Conservation (phyloP, 2,797 vertebrate species). For the Crenuchus spilurus region DNA sequence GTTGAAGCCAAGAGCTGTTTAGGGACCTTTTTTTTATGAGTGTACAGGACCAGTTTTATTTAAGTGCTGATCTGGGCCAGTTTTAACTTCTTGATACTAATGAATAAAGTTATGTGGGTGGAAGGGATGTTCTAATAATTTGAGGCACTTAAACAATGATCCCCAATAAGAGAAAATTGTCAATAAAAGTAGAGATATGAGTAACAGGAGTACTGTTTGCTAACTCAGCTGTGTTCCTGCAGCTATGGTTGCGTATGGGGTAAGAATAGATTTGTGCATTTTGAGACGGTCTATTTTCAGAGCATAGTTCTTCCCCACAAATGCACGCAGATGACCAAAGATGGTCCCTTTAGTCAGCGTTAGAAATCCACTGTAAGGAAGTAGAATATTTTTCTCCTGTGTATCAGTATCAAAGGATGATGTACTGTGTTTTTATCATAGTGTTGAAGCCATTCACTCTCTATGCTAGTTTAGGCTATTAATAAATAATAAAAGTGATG, state of each 20-base stretch:
- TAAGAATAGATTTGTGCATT: slow-evolving; percentile 36
- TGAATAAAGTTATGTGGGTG: background rate
- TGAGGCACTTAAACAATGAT: background rate
- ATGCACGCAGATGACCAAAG: slow-evolving; percentile 56
- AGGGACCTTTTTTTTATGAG: no score
- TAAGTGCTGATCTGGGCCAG: background rate
- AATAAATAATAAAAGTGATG: no score
- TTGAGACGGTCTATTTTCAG: slow-evolving; percentile 59
- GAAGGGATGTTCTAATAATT: background rate
- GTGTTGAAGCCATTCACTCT: no score
- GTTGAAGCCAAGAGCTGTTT: no score
- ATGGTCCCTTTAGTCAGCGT: slow-evolving; percentile 54
- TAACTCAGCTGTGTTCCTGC: background rate
- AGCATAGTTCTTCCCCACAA: slow-evolving; percentile 39
- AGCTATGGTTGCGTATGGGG: background rate
- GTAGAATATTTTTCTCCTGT: no score
- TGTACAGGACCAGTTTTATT: background rate
- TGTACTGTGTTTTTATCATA: no score
- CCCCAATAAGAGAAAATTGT: background rate
- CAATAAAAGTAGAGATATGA: background rate
- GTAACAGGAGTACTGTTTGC: background rate
- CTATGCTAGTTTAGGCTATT: no score
- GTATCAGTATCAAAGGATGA: no score
- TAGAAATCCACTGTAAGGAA: slow-evolving; percentile 5
- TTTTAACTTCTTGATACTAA: no score